These are phyloP conservation scores for Monarcha castaneiventris DNA, from an alignment of 2,113 vertebrate species.

Conservation along the genomic window DNA sequence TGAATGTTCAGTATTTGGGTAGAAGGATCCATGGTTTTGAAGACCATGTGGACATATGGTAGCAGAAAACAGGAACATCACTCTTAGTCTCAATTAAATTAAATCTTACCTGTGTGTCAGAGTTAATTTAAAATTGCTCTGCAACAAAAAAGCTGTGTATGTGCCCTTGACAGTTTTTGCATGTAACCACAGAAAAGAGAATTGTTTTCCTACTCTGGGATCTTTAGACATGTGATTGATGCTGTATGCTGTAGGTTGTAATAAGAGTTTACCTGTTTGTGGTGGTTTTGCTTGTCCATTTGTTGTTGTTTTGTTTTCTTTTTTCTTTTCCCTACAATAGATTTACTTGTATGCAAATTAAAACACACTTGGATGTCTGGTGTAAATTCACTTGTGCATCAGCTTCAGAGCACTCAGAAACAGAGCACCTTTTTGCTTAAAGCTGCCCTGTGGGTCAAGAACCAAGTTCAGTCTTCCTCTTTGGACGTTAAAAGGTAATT, in stretches of 20 bases:
- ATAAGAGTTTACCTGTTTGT: background rate
- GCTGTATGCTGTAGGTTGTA: background rate
- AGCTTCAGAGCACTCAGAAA: constrained; percentile 64
- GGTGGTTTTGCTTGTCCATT: background rate
- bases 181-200: background rate
- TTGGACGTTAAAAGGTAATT: constrained; percentile 86
- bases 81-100: background rate
- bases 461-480: constrained; percentile 77
- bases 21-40: background rate
- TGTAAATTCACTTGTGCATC: constrained; percentile 79
- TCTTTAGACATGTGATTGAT: background rate
- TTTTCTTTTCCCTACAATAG: constrained; percentile 58
- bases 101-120: background rate
- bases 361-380: constrained; percentile 84
- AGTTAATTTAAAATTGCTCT: background rate
- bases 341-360: constrained; percentile 84
- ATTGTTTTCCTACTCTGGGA: background rate
- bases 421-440: constrained; percentile 81
- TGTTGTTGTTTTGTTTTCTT: background rate
- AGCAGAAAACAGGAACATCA: background rate
- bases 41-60: rapidly evolving
- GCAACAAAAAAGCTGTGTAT: background rate
- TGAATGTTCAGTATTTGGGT: background rate
- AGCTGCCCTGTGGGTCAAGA: constrained; percentile 87
- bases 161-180: background rate